These are phyloP conservation scores for Spodoptera frugiperda DNA, from an alignment of 1,140 invertebrate species.

Conservation along the genomic window DNA sequence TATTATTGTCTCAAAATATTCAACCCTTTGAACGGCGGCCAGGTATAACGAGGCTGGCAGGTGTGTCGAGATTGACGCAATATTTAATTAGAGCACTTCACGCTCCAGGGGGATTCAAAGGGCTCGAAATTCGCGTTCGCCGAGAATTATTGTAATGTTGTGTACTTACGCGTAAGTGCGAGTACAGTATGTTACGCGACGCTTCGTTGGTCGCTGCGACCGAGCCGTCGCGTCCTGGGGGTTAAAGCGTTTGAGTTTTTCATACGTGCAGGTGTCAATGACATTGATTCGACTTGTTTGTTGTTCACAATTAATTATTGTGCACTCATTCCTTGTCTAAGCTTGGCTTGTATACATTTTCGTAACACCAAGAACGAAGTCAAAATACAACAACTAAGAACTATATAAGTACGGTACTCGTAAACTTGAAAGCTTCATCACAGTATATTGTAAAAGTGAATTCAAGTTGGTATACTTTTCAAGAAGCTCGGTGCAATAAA, in stretches of 20 bases:
- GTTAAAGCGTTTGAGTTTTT: not conserved
- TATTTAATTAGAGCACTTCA: conserved; percentile 49
- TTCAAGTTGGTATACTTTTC: too few species aligned
- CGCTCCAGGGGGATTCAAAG: conserved; percentile 41
- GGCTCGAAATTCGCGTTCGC: conserved; percentile 30
- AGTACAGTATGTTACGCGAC: conserved; percentile 35
- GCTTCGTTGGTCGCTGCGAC: conserved; percentile 14
- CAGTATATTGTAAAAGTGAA: too few species aligned
- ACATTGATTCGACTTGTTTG: not conserved
- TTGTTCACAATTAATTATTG: not conserved
- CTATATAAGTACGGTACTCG: too few species aligned
- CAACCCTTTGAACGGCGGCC: conserved; percentile 20
- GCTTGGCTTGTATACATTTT: too few species aligned
- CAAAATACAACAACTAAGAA: too few species aligned
- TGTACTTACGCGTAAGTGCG: conserved; percentile 31
- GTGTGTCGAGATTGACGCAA: conserved; percentile 40
- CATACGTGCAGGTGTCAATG: not conserved
- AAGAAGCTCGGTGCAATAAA: too few species aligned
- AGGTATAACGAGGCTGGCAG: conserved; percentile 22
- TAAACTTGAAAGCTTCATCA: too few species aligned
- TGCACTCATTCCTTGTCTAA: too few species aligned
- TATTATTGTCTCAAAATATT: conserved; percentile 23
- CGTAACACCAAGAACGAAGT: too few species aligned
- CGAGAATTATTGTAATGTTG: conserved; percentile 42
- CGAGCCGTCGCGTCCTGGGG: not conserved